Percentiles rank a stretch among this genome's conserved stretches.
These are phyloP conservation scores for Drosophila diplacantha DNA, from an alignment of 2,888 invertebrate genomes.

Conservation along the genomic window DNA sequence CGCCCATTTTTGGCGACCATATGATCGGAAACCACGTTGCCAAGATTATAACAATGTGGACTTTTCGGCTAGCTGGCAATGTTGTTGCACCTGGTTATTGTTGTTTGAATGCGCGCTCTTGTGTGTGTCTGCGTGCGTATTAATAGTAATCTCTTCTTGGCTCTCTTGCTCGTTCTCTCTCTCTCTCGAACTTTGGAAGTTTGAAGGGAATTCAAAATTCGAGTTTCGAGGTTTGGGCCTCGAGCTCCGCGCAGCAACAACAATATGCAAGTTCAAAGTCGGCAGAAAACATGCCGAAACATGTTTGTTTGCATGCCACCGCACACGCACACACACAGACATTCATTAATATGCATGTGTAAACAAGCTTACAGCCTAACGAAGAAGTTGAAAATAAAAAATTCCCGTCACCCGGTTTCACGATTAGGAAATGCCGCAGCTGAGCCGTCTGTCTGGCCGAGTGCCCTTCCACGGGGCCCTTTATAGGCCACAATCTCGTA, in stretches of 20 bases:
- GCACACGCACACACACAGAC: conserved; percentile 14
- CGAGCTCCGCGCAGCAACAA: conserved; percentile 17
- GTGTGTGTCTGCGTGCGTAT: conserved; percentile 3
- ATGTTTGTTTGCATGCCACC: conserved; percentile 45
- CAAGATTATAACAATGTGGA: conserved; percentile 56
- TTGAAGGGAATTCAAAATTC: conserved; percentile 38
- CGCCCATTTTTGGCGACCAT: conserved; percentile 44
- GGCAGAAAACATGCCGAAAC: conserved; percentile 36
- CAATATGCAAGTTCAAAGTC: conserved; percentile 58
- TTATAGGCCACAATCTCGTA: conserved; percentile 19
- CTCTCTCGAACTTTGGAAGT: conserved; percentile 11
- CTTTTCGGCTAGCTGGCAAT: conserved; percentile 33
- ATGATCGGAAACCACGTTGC: conserved; percentile 67
- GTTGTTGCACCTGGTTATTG: conserved; percentile 52
- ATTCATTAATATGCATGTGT: conserved; percentile 25
- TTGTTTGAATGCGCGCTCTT: conserved; percentile 22
- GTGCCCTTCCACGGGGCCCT: conserved; percentile 25
- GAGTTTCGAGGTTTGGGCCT: conserved; percentile 15
- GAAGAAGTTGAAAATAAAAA: conserved; percentile 26
- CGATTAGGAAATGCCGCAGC: conserved; percentile 33
- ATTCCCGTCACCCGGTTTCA: conserved; percentile 33
- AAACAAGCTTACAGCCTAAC: conserved; percentile 29
- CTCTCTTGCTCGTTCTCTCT: conserved; percentile 3
- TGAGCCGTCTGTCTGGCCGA: conserved; percentile 28
- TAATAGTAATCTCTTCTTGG: conserved; percentile 11